Conservation (phyloP, 2,797 vertebrate genomes). For the Anas bernieri region DNA sequence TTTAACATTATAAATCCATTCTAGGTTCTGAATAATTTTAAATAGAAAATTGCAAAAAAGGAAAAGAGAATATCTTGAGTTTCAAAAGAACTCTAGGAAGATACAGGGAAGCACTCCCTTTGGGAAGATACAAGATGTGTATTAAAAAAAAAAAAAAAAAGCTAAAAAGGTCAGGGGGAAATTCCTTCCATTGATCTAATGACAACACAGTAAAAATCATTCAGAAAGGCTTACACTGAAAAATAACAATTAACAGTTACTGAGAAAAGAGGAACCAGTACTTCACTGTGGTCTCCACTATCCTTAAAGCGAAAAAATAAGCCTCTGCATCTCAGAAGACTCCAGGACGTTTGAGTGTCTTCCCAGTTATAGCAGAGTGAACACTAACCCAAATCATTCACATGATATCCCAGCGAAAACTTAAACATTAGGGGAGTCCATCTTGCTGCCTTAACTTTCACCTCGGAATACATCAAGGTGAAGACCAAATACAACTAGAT, state of each 20-base stretch:
- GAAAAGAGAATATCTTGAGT: background rate
- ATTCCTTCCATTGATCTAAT: background rate
- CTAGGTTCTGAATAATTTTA: background rate
- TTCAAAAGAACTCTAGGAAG: background rate
- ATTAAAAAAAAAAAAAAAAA: background rate
- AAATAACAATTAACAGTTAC: background rate
- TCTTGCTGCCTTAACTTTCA: background rate
- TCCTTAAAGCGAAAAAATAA: background rate
- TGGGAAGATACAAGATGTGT: background rate
- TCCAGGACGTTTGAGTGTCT: background rate
- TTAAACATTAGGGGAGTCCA: background rate
- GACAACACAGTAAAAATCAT: background rate
- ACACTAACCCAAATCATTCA: background rate
- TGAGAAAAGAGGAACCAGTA: background rate
- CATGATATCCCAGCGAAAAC: background rate
- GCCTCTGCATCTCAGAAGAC: background rate
- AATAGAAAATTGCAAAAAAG: background rate
- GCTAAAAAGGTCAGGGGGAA: background rate
- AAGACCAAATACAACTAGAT: background rate
- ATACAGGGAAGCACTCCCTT: background rate
- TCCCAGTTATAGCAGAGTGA: background rate
- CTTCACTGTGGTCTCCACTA: background rate
- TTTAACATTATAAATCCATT: background rate
- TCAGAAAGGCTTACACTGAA: background rate
- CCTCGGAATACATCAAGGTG: background rate